These are phyloP conservation scores for Parauchenoglanis punctatus DNA, from an alignment of 2,797 vertebrate genomes.

Conservation along the genomic window DNA sequence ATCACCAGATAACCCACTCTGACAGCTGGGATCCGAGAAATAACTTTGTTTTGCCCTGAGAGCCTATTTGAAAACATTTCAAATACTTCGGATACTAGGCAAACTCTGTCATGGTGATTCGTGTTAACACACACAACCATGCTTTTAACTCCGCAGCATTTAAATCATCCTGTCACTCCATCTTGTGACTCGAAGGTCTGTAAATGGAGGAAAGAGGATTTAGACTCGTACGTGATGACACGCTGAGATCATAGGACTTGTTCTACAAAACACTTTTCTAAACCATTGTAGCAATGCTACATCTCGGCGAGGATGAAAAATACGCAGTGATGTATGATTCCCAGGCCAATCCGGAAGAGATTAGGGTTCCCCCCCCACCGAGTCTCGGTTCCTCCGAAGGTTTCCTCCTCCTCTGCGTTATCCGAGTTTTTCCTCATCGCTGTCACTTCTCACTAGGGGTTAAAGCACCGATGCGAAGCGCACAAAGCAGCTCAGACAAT, in stretches of 20 bases:
- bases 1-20: background rate
- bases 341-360: background rate
- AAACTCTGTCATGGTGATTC: background rate
- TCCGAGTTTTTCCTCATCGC: background rate
- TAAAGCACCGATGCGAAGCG: background rate
- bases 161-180: background rate
- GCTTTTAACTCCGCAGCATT: too few relatives aligned
- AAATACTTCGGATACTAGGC: background rate
- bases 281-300: background rate
- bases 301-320: background rate
- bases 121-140: too few relatives aligned
- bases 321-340: background rate
- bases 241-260: background rate
- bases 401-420: background rate
- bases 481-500: background rate
- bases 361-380: too few relatives aligned
- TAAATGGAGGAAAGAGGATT: background rate
- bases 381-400: background rate
- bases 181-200: background rate
- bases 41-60: background rate
- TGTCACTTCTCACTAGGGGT: background rate
- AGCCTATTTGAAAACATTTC: background rate
- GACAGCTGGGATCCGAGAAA: background rate
- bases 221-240: background rate
- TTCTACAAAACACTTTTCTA: background rate